Evolutionary conservation across 2,113 vertebrate species (phyloP), one percentile per base, ranked within the genome.

Genomic region (Brevimyrus niger): DNA sequence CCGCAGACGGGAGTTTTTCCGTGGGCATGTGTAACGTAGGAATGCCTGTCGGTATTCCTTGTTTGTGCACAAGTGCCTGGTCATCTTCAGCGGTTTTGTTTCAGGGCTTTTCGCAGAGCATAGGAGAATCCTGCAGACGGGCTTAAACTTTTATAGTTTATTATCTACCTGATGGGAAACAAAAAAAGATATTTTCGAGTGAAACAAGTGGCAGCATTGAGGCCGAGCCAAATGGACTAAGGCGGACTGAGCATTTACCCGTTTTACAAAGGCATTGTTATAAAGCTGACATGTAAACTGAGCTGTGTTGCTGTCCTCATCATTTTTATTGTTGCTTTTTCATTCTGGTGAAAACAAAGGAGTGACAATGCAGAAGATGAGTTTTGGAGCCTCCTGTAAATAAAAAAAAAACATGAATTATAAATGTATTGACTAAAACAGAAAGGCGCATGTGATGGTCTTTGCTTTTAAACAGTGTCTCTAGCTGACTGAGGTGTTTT

Each of bases 311-410:
- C 38, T 58, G 31, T 85, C n/a, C 35, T 84, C 80, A 85, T 84
- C 42, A 84, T 89, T 85, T 89, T 21, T 53, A 61, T 84, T 89
- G 21, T 84, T 53, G 53, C 80, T 65, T 88, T 58, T 84, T 19
- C 85, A 89, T 58, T 89, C 80, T 58, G 80, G 88, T 89, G 51
- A 85, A 89, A 83, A 83, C 48, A 76, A 51, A 88, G n/a, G 48
- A 53, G 35, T 87, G 51, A 87, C 87, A 84, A 46, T 84, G 27
- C 38, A 55, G 84, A 89, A 38, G 35, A 82, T 15, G 88, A 21
- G 76, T 89, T 84, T 85, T 89, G 53, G 76, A 89, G 80, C 80
- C 80, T n/a, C 53, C 80, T 89, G 88, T 89, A 85, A 85, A 61
- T 85, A 89, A 69, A 51, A 89, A 69, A 51, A 65, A 69, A 51